Evolutionary conservation across 1,140 invertebrate species (phyloP).

Genomic region (Drosophila parabipectinata): DNA sequence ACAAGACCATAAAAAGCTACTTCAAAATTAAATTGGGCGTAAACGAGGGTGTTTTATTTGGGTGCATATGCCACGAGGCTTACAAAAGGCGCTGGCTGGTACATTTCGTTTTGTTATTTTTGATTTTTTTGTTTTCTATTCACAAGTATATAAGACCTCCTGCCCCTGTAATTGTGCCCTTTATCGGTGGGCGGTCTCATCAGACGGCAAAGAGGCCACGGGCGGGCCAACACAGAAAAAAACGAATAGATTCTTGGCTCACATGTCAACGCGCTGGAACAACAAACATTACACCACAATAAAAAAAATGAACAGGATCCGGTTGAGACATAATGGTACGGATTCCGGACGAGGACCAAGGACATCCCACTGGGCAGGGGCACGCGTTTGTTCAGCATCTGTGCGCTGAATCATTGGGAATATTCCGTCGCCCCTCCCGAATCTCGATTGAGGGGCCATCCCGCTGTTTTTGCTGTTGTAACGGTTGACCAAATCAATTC

Average conservation of each 20-base stretch:
- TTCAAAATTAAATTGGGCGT: conserved; percentile 77
- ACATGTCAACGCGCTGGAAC: conserved; percentile 75
- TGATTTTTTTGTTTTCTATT: conserved; percentile 35
- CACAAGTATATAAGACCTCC: not conserved
- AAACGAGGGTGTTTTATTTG: conserved; percentile 74
- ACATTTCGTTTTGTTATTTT: not conserved
- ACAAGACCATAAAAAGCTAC: conserved; percentile 63
- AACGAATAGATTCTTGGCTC: conserved; percentile 36
- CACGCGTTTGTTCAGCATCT: conserved; percentile 25
- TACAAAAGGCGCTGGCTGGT: conserved; percentile 44
- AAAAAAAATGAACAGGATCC: conserved; percentile 56
- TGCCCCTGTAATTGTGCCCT: conserved; percentile 21
- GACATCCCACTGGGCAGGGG: conserved; percentile 61
- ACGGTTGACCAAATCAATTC: conserved; percentile 79
- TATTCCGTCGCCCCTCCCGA: conserved; percentile 2
- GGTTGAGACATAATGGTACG: conserved; percentile 54
- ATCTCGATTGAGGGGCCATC: not conserved
- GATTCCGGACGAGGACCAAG: conserved; percentile 22
- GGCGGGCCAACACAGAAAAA: conserved; percentile 45
- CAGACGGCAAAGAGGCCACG: conserved; percentile 64
- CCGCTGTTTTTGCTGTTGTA: conserved; percentile 56
- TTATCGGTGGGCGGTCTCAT: conserved; percentile 73
- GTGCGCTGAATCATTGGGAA: conserved; percentile 55
- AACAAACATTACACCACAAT: conserved; percentile 75
- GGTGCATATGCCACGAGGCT: conserved; percentile 59